Evolutionary conservation across 2,888 invertebrate genomes (phyloP).

Genomic region (Phorcus lineatus): DNA sequence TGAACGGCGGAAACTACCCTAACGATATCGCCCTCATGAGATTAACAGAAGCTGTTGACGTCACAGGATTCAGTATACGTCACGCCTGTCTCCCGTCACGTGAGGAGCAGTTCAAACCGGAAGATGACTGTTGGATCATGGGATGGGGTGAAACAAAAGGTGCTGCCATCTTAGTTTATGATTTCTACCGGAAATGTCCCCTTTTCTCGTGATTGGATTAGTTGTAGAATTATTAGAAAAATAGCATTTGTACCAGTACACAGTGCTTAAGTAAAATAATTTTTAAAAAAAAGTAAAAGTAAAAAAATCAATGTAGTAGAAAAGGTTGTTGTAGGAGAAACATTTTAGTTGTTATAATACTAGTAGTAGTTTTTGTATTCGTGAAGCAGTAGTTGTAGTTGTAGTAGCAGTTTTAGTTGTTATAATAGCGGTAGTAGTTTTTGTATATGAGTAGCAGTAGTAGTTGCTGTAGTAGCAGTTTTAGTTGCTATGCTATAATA

Average conservation of each 20-base stretch:
- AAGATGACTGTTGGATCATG: constrained; percentile 56
- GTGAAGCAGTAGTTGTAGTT: background rate
- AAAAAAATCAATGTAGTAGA: background rate
- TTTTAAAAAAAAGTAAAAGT: too few relatives aligned
- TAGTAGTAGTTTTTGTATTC: background rate
- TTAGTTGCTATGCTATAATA: too few relatives aligned
- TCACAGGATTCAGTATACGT: constrained; percentile 46
- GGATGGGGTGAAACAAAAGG: constrained; percentile 59
- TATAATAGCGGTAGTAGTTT: too few relatives aligned
- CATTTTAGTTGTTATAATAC: too few relatives aligned
- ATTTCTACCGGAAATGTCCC: background rate
- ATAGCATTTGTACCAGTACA: too few relatives aligned
- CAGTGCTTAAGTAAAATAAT: too few relatives aligned
- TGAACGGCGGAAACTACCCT: constrained; percentile 55
- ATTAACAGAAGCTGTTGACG: constrained; percentile 44
- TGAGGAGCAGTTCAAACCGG: constrained; percentile 38
- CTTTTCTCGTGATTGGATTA: background rate
- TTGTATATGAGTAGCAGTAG: too few relatives aligned
- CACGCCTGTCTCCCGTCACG: constrained; percentile 48
- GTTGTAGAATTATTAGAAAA: too few relatives aligned
- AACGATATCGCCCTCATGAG: constrained; percentile 55
- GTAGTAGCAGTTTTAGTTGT: too few relatives aligned
- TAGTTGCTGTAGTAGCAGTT: too few relatives aligned
- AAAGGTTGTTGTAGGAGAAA: background rate
- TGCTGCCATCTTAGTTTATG: constrained; percentile 14